Percentiles rank a stretch among this genome's conserved stretches.
Conservation (phyloP, 2,888 invertebrate species). For the Chaetogeoica ovagalla region DNA sequence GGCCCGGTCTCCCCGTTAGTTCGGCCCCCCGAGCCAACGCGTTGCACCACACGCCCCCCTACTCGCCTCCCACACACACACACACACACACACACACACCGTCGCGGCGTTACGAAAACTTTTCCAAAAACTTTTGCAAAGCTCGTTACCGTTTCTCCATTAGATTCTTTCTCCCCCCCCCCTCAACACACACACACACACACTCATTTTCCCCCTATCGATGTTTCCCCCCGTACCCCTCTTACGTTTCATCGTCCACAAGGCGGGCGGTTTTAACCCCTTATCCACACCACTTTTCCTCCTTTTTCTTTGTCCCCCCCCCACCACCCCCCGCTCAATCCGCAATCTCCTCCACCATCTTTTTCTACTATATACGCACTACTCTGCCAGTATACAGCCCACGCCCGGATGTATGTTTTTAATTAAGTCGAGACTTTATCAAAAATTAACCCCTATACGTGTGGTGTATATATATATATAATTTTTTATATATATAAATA, state of each 20-base stretch:
- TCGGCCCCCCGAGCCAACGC: slow-evolving; percentile 47
- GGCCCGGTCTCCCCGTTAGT: slow-evolving; percentile 29
- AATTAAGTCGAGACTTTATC: slow-evolving; percentile 53
- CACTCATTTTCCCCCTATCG: background rate
- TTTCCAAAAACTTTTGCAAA: slow-evolving; percentile 46
- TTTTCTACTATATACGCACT: no score
- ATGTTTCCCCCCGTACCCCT: background rate
- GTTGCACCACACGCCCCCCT: slow-evolving; percentile 46
- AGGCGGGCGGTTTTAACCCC: slow-evolving; percentile 11
- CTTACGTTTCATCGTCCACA: background rate
- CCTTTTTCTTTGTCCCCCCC: background rate
- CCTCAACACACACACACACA: background rate
- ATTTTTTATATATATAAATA: slow-evolving; percentile 22
- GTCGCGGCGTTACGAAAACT: slow-evolving; percentile 34
- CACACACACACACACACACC: background rate
- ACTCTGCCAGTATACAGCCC: background rate
- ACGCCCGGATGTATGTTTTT: slow-evolving; percentile 46
- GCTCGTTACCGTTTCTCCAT: slow-evolving; percentile 53
- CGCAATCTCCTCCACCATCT: background rate
- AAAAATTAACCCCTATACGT: slow-evolving; percentile 46
- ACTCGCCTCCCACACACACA: background rate
- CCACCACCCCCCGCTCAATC: background rate
- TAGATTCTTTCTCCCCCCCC: slow-evolving; percentile 39
- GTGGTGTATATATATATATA: slow-evolving; percentile 12
- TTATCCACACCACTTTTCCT: slow-evolving; percentile 18